These are phyloP conservation scores for Saturnia pavonia DNA, from an alignment of 2,888 invertebrate species.

Conservation along the genomic window DNA sequence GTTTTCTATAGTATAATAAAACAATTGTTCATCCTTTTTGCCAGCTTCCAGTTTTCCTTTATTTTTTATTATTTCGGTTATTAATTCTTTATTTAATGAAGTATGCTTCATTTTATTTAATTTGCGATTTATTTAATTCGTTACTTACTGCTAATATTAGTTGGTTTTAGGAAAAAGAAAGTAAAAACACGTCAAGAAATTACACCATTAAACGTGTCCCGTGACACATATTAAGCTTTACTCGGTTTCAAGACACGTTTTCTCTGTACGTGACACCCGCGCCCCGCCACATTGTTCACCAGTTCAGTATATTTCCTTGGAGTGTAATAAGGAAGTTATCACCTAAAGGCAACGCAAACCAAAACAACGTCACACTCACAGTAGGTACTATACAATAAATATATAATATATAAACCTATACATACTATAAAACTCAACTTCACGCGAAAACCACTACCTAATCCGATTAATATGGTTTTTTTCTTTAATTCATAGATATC, in stretches of 20 bases:
- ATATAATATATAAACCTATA: neutral
- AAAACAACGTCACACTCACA: slow-evolving; percentile 41
- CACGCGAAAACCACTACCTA: too few species aligned
- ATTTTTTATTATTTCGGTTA: too few species aligned
- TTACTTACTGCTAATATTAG: neutral
- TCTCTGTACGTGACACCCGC: slow-evolving; percentile 54
- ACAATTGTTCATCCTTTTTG: neutral
- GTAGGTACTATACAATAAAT: slow-evolving; percentile 27
- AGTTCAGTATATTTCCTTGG: slow-evolving; percentile 61
- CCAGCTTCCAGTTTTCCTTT: too few species aligned
- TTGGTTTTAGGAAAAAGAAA: neutral
- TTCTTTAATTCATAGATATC: too few species aligned
- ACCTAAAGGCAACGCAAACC: slow-evolving; percentile 44
- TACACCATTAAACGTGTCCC: slow-evolving; percentile 42
- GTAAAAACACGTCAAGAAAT: neutral
- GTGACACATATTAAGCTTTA: slow-evolving; percentile 51
- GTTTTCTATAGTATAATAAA: neutral
- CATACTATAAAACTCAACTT: too few species aligned
- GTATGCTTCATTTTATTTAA: too few species aligned
- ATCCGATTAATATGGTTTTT: too few species aligned
- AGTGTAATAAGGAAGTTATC: slow-evolving; percentile 75
- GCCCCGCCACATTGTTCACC: slow-evolving; percentile 28
- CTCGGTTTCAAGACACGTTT: slow-evolving; percentile 67
- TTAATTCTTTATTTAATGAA: too few species aligned
- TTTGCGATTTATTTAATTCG: neutral